Evolutionary conservation across 2,113 vertebrate genomes (phyloP).

Genomic region (Hippolais icterina): DNA sequence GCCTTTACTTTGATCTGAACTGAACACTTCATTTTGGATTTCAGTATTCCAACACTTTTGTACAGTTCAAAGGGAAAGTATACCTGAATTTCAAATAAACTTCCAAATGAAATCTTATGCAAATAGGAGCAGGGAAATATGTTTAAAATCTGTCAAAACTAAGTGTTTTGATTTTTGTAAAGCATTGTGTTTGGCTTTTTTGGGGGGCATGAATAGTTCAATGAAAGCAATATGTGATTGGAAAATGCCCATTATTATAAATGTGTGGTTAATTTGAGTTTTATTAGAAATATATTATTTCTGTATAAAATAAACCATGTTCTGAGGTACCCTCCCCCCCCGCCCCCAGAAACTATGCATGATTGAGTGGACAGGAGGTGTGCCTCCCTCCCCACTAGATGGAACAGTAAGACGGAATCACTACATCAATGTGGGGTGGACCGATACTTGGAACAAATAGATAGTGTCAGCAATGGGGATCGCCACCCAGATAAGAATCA

Average conservation of each 20-base stretch:
- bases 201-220: background rate
- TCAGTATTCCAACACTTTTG: background rate
- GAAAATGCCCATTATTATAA: background rate
- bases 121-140: background rate
- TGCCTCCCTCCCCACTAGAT: too few species aligned
- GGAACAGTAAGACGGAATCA: too few species aligned
- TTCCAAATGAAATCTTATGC: background rate
- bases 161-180: background rate
- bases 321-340: too few species aligned
- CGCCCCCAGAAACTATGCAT: too few species aligned
- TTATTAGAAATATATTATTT: too few species aligned
- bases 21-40: background rate
- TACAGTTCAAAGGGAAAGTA: background rate
- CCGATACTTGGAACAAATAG: too few species aligned
- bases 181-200: background rate
- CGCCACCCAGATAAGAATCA: too few species aligned
- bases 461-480: too few species aligned
- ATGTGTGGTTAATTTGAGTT: too few species aligned
- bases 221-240: background rate
- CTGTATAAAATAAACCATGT: too few species aligned
- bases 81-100: background rate
- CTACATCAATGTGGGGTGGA: too few species aligned
- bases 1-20: background rate
- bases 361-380: too few species aligned
- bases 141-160: background rate